Conservation (phyloP, 2,113 vertebrate genomes). For the cattle (Bos taurus) region DNA sequence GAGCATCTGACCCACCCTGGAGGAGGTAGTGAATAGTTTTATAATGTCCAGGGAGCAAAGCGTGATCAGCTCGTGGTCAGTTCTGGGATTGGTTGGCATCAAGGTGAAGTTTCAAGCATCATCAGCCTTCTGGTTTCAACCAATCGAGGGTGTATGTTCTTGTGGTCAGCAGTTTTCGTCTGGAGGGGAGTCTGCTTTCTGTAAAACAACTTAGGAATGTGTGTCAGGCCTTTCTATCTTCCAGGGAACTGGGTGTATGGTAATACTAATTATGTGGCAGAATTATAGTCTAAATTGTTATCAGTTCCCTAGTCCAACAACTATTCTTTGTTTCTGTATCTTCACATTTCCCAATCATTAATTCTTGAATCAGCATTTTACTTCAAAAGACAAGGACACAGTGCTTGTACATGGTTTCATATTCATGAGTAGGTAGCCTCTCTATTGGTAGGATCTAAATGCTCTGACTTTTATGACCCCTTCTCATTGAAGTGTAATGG, state of each 20-base stretch:
- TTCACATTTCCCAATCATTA: background rate
- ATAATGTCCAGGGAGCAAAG: background rate
- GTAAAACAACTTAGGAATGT: background rate
- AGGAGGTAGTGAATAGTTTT: background rate
- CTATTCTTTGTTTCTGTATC: background rate
- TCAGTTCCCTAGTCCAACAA: background rate
- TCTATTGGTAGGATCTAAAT: background rate
- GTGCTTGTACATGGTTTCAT: background rate
- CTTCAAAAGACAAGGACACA: background rate
- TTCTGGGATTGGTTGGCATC: background rate
- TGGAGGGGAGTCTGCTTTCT: background rate
- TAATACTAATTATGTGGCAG: background rate
- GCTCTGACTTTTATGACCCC: background rate
- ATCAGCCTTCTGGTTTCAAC: background rate
- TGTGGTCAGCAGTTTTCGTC: background rate
- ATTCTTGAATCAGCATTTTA: background rate
- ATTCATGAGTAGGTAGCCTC: background rate
- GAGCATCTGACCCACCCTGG: fast-evolving
- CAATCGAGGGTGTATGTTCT: background rate
- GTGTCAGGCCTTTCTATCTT: background rate
- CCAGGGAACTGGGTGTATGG: background rate
- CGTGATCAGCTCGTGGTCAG: background rate
- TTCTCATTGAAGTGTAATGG: background rate
- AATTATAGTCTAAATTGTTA: background rate
- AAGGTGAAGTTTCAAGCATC: background rate